These are phyloP conservation scores for Lateolabrax maculatus DNA, from an alignment of 2,797 vertebrate species.

Conservation along the genomic window DNA sequence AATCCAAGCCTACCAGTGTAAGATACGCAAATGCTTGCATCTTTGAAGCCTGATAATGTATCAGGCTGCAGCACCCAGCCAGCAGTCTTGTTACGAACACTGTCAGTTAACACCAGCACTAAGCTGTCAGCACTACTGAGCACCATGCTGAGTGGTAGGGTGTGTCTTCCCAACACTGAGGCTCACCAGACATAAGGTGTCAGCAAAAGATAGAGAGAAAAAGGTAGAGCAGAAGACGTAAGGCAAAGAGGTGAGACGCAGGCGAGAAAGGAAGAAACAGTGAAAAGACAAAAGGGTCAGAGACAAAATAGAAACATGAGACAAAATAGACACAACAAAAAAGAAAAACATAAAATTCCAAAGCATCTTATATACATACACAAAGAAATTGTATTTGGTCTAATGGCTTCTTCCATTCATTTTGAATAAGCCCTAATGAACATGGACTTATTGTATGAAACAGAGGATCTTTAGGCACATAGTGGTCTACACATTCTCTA, in stretches of 20 bases:
- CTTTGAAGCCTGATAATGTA: constrained; percentile 65
- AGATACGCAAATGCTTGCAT: constrained; percentile 40
- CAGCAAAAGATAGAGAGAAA: constrained; percentile 39
- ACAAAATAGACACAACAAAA: background rate
- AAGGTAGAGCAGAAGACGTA: background rate
- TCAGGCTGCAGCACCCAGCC: constrained; percentile 53
- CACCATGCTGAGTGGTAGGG: constrained; percentile 41
- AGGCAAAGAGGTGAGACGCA: constrained; percentile 1
- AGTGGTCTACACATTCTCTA: constrained; percentile 4
- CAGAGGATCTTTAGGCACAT: background rate
- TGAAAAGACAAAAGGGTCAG: constrained; percentile 1
- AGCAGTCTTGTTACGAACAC: constrained; percentile 42
- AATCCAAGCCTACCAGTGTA: constrained; percentile 1
- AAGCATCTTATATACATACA: background rate
- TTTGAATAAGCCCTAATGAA: background rate
- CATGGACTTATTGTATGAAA: background rate
- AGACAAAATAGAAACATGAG: background rate
- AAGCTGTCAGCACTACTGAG: constrained; percentile 51
- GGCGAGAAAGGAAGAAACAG: background rate
- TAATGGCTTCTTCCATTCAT: background rate
- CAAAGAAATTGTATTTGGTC: background rate
- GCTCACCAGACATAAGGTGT: constrained; percentile 59
- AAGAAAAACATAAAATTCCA: background rate
- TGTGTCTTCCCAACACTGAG: constrained; percentile 49
- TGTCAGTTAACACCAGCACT: constrained; percentile 57